Conservation (phyloP, 2,888 invertebrate species). For the Lithophane leautieri region DNA sequence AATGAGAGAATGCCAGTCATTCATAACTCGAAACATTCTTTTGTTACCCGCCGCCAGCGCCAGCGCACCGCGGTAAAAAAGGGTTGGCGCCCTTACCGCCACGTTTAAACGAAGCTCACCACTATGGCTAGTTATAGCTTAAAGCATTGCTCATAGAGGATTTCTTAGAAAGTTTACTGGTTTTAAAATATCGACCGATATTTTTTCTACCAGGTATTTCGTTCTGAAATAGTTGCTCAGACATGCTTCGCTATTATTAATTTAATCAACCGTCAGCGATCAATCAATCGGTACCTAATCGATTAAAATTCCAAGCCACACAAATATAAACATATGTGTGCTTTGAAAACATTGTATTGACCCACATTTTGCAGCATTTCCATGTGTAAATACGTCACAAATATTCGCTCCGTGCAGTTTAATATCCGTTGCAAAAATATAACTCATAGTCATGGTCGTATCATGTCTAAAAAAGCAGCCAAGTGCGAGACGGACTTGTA, state of each 20-base stretch:
- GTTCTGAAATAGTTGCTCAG: background rate
- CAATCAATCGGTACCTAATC: slow-evolving; percentile 20
- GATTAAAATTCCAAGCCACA: slow-evolving; percentile 21
- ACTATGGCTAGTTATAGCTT: slow-evolving; percentile 9
- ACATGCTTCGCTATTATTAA: slow-evolving; percentile 6
- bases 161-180: slow-evolving; percentile 22
- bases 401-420: slow-evolving; percentile 23
- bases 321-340: background rate
- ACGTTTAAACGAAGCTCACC: slow-evolving; percentile 46
- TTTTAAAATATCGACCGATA: slow-evolving; percentile 4
- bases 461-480: background rate
- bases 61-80: slow-evolving; percentile 63
- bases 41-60: slow-evolving; percentile 66
- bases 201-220: background rate
- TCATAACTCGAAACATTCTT: slow-evolving; percentile 67
- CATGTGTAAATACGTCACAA: slow-evolving; percentile 25
- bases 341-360: slow-evolving; percentile 18
- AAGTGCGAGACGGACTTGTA: background rate
- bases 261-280: slow-evolving; percentile 19
- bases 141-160: slow-evolving; percentile 10
- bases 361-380: slow-evolving; percentile 27
- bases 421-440: slow-evolving; percentile 44
- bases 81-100: slow-evolving; percentile 67
- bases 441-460: background rate
- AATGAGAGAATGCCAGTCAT: slow-evolving; percentile 72